phyloP scores from a whole-genome alignment of 2,888 invertebrate genomes.

The Punctoribates punctum region DNA sequence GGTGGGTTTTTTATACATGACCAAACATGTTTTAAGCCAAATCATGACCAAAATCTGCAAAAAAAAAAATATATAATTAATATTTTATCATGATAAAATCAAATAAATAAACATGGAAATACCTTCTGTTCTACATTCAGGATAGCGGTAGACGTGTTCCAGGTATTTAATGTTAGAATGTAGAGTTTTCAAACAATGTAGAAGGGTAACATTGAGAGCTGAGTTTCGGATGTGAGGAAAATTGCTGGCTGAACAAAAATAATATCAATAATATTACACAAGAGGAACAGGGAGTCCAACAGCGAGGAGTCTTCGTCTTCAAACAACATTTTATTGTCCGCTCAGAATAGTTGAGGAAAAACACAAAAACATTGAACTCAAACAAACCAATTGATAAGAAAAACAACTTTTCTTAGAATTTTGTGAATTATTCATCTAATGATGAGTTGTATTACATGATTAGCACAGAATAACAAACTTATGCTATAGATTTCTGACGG shows the following conservation, averaged over 20 bases:
- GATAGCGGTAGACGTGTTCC: no score
- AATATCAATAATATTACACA: slow-evolving; percentile 24
- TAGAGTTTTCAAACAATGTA: slow-evolving; percentile 16
- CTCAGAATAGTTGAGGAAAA: no score
- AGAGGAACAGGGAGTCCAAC: slow-evolving; percentile 16
- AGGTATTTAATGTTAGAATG: no score
- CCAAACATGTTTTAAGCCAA: no score
- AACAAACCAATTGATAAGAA: background rate
- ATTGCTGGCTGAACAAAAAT: slow-evolving; percentile 28
- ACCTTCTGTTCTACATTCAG: no score
- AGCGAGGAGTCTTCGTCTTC: slow-evolving; percentile 13
- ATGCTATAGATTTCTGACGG: background rate
- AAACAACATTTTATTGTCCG: background rate
- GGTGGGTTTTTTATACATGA: no score
- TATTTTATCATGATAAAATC: no score
- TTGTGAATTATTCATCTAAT: no score
- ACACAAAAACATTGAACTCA: background rate
- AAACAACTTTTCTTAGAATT: background rate
- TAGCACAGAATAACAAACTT: background rate
- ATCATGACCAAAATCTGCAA: no score
- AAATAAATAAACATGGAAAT: no score
- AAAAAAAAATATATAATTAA: no score
- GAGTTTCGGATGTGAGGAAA: slow-evolving; percentile 12
- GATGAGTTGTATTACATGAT: background rate
- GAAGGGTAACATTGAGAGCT: slow-evolving; percentile 23